phyloP scores from a whole-genome alignment of 2,113 vertebrate species.

The Hemiprocne comata region DNA sequence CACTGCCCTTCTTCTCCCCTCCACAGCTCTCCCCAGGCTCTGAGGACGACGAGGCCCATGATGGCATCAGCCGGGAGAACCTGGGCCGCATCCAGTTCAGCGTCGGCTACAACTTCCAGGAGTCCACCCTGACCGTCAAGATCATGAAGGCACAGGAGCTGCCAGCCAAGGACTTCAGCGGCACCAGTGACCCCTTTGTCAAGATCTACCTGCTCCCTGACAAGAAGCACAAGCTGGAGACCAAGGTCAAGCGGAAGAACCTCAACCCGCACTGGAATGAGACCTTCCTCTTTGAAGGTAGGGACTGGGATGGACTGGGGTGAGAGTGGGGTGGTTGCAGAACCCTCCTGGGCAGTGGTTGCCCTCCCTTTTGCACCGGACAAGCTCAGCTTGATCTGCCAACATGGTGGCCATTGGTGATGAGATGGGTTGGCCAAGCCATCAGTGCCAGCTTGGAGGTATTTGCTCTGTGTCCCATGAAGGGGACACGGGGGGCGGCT shows the following conservation, averaged over 20 bases:
- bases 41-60: constrained; percentile 91
- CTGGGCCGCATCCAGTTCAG: constrained; percentile 98
- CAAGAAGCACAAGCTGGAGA: constrained; percentile 99
- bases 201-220: constrained; percentile 98
- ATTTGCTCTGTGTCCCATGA: neutral
- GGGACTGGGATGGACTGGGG: neutral
- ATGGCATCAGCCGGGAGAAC: constrained; percentile 91
- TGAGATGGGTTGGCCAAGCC: neutral
- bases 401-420: accelerated
- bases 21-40: constrained; percentile 92
- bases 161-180: constrained; percentile 97
- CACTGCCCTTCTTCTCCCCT: accelerated
- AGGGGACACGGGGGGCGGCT: neutral
- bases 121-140: constrained; percentile 97
- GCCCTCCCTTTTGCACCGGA: neutral
- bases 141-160: constrained; percentile 96
- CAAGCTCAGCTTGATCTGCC: neutral
- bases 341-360: neutral
- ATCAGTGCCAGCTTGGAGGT: neutral
- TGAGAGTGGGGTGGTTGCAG: accelerated
- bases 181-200: constrained; percentile 97
- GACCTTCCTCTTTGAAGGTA: constrained; percentile 98
- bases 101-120: constrained; percentile 98
- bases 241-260: constrained; percentile 99
- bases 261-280: constrained; percentile 98